Base-by-base conservation (phyloP, 2,113 vertebrate genomes). In the Ardeotis arabs region DNA sequence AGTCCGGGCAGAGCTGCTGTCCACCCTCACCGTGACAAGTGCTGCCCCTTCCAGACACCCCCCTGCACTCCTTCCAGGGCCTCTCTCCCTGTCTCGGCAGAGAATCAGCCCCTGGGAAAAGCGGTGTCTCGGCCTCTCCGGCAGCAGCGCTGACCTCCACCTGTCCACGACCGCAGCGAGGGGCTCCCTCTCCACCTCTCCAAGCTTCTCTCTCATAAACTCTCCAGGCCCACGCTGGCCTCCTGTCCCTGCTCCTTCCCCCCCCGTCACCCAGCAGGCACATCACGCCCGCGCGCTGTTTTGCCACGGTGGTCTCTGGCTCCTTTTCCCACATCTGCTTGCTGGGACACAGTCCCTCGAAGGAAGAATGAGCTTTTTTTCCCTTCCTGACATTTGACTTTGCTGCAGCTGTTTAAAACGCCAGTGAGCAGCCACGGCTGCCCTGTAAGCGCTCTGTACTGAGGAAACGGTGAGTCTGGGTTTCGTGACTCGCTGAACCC, bases 1-100 rank as follows among this genome's bases (percentile, higher is more conserved):
- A 33, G 47, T 8, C 15, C 1, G 0, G 73, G 60, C 60, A 68
- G 60, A 52, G 80, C 35, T 2, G 3, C 7, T 1, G 3, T 2
- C 58, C 35, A 19, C 28, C 35, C 68, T 64, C 2, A 1, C 6
- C 1, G 0, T 18, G 5, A 2, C 0, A 14, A 63, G 25, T 0
- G 15, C 63, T 80, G 56, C 14, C 60, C 25, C 35, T 15, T 45
- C 45, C 77, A 18, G 18, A 31, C 29, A 5, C 29, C 8, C 49
- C 39, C 24, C n/a, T n/a, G 3, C 0, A 0, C 9, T 1, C 4
- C 64, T 53, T 10, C 35, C 24, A 10, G 31, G 44, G 49, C 24
- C 14, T 25, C 39, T 29, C 31, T 45, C 89, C 67, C 31, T 14
- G 3, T 8, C 50, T 20, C 5, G 12, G 20, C 39, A 47, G 8